Base-by-base conservation (phyloP, 2,797 vertebrate genomes). In the Ceyx erithaca region DNA sequence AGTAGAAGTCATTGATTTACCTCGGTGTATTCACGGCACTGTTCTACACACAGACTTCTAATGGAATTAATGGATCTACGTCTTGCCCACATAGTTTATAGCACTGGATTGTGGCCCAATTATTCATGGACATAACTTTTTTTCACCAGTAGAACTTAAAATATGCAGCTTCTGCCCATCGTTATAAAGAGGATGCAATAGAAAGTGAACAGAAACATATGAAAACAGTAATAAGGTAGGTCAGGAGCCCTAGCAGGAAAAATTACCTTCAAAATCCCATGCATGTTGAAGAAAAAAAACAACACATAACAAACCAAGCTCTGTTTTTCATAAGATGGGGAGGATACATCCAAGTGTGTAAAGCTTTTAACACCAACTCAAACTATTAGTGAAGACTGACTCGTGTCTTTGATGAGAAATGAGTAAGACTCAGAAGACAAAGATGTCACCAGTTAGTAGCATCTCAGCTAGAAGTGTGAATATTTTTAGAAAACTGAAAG, bases 371-470 rank as follows among this genome's bases (percentile, higher is more conserved):
- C 40, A 49, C 25, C 31, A 41, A 72, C 92, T 71, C 49, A 79
- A 88, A 92, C 79, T 84, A 63, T 55, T 79, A 85, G 48, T 54
- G 72, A 73, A 93, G 88, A 58, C 35, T 86, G 78, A 92, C 84
- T 93, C 62, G 89, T 84, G 62, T 45, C 17, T 77, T 85, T 89
- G 81, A 91, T 67, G 57, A 84, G 78, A 72, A 91, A 87, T 64
- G 73, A 83, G 85, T 85, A 81, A 93, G 89, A 90, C 51, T 85
- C 46, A 40, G 90, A 92, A 82, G 85, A 92, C 93, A 93, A 92
- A 96, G 88, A 83, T 89, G 77, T 84, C 87, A 82, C 68, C 89
- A 92, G 86, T 96, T 94, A 95, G 77, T 66, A 82, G 59, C 61
- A 90, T 73, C 64, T 92, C 72, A 76, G 40, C 75, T 72, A 80